Conservation (phyloP, 2,888 invertebrate species). For the Tipula confusa region DNA sequence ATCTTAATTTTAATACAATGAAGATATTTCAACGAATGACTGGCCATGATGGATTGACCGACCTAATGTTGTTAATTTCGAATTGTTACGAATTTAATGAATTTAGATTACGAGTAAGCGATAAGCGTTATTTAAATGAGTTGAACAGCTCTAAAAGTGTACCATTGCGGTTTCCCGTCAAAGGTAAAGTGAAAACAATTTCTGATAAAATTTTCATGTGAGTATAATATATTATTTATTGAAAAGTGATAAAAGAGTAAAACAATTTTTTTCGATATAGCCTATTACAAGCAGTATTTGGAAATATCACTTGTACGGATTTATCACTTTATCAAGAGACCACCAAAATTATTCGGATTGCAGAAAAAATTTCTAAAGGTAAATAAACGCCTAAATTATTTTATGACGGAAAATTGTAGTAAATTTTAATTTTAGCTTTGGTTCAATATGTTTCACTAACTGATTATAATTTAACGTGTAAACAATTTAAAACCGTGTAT, state of each 20-base stretch:
- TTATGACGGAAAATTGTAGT: background rate
- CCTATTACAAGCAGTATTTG: constrained; percentile 69
- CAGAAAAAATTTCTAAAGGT: constrained; percentile 67
- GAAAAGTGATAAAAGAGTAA: too few relatives aligned
- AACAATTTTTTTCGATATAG: too few relatives aligned
- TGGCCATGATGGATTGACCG: constrained; percentile 56
- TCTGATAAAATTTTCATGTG: constrained; percentile 76
- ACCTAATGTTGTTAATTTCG: constrained; percentile 55
- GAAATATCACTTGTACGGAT: constrained; percentile 63
- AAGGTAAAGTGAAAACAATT: constrained; percentile 63
- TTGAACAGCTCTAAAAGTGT: constrained; percentile 60
- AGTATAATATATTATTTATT: constrained; percentile 38
- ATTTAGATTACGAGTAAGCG: constrained; percentile 63
- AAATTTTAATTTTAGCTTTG: constrained; percentile 50
- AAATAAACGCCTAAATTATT: background rate
- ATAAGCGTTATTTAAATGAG: constrained; percentile 63
- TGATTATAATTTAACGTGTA: constrained; percentile 42
- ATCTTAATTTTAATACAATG: constrained; percentile 69
- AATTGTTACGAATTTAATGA: constrained; percentile 65
- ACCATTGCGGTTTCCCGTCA: constrained; percentile 61
- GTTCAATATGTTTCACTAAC: constrained; percentile 55
- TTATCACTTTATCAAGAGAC: constrained; percentile 67
- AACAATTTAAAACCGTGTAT: constrained; percentile 54
- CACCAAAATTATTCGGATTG: constrained; percentile 62
- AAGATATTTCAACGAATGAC: constrained; percentile 62